Evolutionary conservation across 2,797 vertebrate species (phyloP), one percentile per base, ranked within the genome.

Genomic region (Ptychobarbus kaznakovi): DNA sequence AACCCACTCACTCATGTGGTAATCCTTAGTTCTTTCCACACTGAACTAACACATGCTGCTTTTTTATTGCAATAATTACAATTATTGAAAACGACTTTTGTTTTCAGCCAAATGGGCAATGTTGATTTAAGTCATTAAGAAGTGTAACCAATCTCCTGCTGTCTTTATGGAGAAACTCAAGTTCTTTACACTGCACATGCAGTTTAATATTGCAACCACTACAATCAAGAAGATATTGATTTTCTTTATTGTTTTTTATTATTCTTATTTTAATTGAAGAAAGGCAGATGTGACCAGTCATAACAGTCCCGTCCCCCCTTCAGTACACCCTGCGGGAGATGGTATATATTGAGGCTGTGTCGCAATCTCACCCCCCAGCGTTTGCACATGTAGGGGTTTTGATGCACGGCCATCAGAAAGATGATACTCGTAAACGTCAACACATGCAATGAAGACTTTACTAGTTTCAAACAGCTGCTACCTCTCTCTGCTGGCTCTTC

Each of bases 41-140:
- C 51, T 82, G 6, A 51, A 56, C n/a, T 28, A 72, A 88, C 87
- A 88, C 84, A 84, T 87, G 81, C 83, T 93, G 94, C 93, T 93
- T 92, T 90, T 86, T 87, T 80, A 87, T 70, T 77, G 92, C 92
- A 93, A 93, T 95, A 94, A 95, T 95, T 94, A 95, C 94, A 91
- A 94, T 93, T 94, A 93, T 95, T 95, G 93, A 94, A 93, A 94
- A 94, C 91, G 92, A 94, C 92, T 94, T 94, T 93, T 94, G 92
- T 90, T 94, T 83, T 18, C 66, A 38, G 76, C 76, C 85, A 83
- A 85, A 51, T 46, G 83, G 69, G 74, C 80, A 81, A 61, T 70
- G 79, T 78, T 80, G 82, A 81, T 79, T 65, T 87, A 69, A 66
- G 38, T 77, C 69, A 72, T 68, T 46, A 69, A 73, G 61, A 76